Conservation (phyloP, 2,797 vertebrate genomes). For the Rhodeus uyekii region DNA sequence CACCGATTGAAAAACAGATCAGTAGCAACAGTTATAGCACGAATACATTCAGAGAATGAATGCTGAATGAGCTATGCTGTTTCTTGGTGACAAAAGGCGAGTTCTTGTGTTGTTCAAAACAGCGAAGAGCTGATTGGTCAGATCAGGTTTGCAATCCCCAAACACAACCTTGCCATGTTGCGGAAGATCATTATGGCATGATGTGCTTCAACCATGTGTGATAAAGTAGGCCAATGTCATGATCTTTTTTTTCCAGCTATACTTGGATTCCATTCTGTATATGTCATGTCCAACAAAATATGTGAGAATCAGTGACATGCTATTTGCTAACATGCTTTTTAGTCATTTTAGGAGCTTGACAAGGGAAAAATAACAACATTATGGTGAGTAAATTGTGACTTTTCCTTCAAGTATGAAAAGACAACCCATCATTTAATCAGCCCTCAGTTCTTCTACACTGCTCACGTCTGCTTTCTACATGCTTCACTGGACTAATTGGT, state of each 20-base stretch:
- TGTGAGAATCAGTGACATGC: not conserved
- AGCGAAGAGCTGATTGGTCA: constrained; percentile 1
- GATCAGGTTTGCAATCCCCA: not conserved
- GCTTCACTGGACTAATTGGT: constrained; percentile 40
- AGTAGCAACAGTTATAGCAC: not conserved
- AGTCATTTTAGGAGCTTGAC: not conserved
- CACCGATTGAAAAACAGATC: constrained; percentile 9
- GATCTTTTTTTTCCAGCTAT: not conserved
- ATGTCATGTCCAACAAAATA: not conserved
- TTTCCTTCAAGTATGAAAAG: not conserved
- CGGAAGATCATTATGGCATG: not conserved
- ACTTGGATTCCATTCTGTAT: not conserved
- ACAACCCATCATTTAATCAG: not conserved
- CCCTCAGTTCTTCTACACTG: not conserved
- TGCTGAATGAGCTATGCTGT: not conserved
- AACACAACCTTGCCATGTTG: not conserved
- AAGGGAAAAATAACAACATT: not conserved
- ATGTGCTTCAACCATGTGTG: not conserved
- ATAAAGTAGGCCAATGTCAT: not conserved
- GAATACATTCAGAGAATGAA: not conserved
- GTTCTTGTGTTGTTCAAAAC: not conserved
- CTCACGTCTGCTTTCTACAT: constrained; percentile 11
- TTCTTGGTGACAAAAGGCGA: not conserved
- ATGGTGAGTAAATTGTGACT: not conserved
- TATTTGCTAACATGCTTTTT: not conserved